A percentile compares a stretch with the other conserved stretches of the same genome.
Conservation (phyloP, 2,113 vertebrate species). For the Montifringilla adamsi region DNA sequence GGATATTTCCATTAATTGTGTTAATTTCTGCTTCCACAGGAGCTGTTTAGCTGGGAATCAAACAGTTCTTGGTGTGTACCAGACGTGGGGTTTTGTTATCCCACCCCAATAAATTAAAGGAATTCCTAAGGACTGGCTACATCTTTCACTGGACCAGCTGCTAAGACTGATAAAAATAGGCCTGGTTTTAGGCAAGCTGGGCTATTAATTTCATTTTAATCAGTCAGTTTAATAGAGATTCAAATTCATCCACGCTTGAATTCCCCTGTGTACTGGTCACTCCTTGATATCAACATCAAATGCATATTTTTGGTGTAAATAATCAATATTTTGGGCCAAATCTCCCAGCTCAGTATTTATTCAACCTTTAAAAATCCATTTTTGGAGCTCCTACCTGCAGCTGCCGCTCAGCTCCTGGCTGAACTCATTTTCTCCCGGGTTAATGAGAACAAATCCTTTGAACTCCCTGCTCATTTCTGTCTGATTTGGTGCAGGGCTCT, state of each 20-base stretch:
- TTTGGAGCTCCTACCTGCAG: not conserved
- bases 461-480: not conserved
- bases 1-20: not conserved
- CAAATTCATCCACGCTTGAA: not conserved
- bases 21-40: not conserved
- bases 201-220: not conserved
- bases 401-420: not conserved
- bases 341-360: not conserved
- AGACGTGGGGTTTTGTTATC: not conserved
- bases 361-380: not conserved
- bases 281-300: not conserved
- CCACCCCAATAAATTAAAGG: not conserved
- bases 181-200: not conserved
- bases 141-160: not conserved
- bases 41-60: not conserved
- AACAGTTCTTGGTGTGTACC: not conserved
- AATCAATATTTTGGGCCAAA: not conserved
- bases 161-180: not conserved
- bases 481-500: not conserved
- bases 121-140: not conserved
- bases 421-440: constrained; percentile 13
- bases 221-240: not conserved
- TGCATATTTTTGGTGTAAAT: not conserved
- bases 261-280: not conserved
- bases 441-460: constrained; percentile 41